Percentiles rank a stretch among this genome's conserved stretches.
Evolutionary conservation across 2,113 vertebrate species (phyloP).

Genomic region (Cottus gobio): DNA sequence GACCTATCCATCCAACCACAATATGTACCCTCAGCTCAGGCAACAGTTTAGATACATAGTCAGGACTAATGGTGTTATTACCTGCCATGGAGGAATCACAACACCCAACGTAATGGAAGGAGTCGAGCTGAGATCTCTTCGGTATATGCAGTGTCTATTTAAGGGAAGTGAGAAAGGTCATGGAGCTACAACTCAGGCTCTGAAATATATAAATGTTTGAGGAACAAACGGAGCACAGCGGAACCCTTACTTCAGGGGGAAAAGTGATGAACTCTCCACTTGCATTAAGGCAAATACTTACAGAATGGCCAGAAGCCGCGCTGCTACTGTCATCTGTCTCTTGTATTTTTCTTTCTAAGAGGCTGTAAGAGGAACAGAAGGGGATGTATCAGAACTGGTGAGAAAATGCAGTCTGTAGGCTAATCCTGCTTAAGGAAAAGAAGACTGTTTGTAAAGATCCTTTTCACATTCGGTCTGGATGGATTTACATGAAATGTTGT

Average conservation of each 20-base stretch:
- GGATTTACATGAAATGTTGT: too few species aligned
- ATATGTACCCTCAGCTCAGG: constrained; percentile 9
- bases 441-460: not conserved
- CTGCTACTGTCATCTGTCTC: not conserved
- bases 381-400: not conserved
- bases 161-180: constrained; percentile 31
- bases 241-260: not conserved
- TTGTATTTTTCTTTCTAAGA: not conserved
- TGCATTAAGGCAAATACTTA: constrained; percentile 34
- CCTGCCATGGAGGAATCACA: constrained; percentile 16
- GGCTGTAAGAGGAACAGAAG: constrained; percentile 3
- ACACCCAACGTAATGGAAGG: not conserved
- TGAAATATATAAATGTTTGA: constrained; percentile 40
- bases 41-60: constrained; percentile 31
- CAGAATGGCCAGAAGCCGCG: not conserved
- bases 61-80: constrained; percentile 26
- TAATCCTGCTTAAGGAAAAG: not conserved
- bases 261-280: not conserved
- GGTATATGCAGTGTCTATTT: constrained; percentile 22
- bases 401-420: not conserved
- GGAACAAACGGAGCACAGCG: constrained; percentile 25
- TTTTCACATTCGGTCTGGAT: not conserved
- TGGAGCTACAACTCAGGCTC: constrained; percentile 15
- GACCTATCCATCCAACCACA: constrained; percentile 18
- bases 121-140: not conserved